Evolutionary conservation across 2,113 vertebrate species (phyloP).

Genomic region (Stigmatopora argus): DNA sequence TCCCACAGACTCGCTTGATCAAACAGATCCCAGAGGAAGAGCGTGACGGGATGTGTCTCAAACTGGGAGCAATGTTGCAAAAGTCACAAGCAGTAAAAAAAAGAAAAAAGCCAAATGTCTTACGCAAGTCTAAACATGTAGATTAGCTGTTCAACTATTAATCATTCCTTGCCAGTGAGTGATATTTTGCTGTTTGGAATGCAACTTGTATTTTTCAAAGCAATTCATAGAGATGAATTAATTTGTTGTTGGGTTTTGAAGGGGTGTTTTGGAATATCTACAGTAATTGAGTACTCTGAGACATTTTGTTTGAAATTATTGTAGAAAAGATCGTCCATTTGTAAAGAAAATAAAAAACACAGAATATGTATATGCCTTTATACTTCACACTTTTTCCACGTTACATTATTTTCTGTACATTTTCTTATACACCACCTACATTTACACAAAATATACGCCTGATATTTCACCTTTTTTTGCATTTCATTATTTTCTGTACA

Average conservation of each 20-base stretch:
- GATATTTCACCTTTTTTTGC: background rate
- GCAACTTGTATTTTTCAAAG: background rate
- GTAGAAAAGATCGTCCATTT: background rate
- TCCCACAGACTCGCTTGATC: conserved; percentile 50
- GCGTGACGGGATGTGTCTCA: conserved; percentile 12
- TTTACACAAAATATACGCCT: background rate
- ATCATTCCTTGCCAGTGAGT: background rate
- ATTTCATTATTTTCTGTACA: background rate
- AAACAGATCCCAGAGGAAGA: conserved; percentile 29
- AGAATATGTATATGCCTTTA: too few relatives aligned
- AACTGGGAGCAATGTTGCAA: conserved; percentile 49
- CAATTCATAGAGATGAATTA: background rate
- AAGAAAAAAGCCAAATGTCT: conserved; percentile 26
- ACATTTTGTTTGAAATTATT: background rate
- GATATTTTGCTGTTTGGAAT: background rate
- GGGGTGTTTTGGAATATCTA: background rate
- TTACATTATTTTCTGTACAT: too few relatives aligned
- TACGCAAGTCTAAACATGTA: conserved; percentile 42
- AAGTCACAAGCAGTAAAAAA: conserved; percentile 4
- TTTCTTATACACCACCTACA: too few relatives aligned
- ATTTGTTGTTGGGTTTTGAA: background rate
- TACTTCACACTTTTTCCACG: too few relatives aligned
- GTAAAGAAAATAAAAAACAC: background rate
- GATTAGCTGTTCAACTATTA: conserved; percentile 32
- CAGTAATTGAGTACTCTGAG: background rate